phyloP scores from a whole-genome alignment of 2,888 invertebrate genomes.

The Morpho achilles region DNA sequence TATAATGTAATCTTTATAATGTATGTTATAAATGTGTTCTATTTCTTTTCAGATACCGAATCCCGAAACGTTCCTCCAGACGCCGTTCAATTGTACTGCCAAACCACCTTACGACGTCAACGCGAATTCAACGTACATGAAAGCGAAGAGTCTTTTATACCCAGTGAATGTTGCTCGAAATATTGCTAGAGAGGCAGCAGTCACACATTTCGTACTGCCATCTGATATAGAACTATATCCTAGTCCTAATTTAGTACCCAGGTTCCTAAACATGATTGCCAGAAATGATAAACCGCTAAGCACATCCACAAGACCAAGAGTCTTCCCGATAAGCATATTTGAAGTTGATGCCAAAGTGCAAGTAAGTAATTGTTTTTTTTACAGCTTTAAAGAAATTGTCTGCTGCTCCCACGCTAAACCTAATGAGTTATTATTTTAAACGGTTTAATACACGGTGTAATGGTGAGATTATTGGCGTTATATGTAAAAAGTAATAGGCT shows the following conservation, averaged over 20 bases:
- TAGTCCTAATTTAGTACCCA: slow-evolving; percentile 87
- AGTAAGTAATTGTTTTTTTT: slow-evolving; percentile 43
- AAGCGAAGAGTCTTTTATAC: slow-evolving; percentile 88
- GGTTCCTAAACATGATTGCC: slow-evolving; percentile 92
- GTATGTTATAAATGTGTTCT: background rate
- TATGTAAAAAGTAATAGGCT: too few relatives aligned
- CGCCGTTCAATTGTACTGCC: slow-evolving; percentile 85
- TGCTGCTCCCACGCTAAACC: too few relatives aligned
- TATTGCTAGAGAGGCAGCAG: slow-evolving; percentile 90
- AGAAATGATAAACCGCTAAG: slow-evolving; percentile 83
- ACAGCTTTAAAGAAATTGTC: too few relatives aligned
- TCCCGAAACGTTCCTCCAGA: slow-evolving; percentile 79
- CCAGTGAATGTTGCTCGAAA: slow-evolving; percentile 95
- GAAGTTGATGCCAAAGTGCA: slow-evolving; percentile 83
- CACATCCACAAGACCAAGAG: slow-evolving; percentile 79
- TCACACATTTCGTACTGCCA: slow-evolving; percentile 90
- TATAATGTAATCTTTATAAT: too few relatives aligned
- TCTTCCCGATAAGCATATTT: slow-evolving; percentile 93
- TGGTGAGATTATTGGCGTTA: too few relatives aligned
- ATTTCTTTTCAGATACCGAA: slow-evolving; percentile 81
- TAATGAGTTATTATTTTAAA: too few relatives aligned
- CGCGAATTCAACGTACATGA: slow-evolving; percentile 85
- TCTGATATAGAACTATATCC: slow-evolving; percentile 96
- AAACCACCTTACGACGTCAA: slow-evolving; percentile 84
- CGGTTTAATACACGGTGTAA: too few relatives aligned